Evolutionary conservation across 2,888 invertebrate genomes (phyloP).

Genomic region (Orthosia gracilis): DNA sequence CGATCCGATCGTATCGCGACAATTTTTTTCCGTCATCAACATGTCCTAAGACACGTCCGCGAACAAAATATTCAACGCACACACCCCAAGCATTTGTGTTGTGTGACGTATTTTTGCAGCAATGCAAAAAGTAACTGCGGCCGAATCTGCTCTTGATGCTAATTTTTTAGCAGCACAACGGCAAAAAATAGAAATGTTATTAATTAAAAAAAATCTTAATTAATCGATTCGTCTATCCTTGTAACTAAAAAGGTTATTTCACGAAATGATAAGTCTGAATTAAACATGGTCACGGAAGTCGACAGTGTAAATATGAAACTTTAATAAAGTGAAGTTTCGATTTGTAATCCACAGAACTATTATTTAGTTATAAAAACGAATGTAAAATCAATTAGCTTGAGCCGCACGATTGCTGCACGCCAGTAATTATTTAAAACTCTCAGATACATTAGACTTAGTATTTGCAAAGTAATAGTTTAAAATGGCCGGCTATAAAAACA

Average conservation of each 20-base stretch:
- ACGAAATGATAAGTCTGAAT: constrained; percentile 51
- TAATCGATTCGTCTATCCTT: constrained; percentile 65
- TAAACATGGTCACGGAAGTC: constrained; percentile 70
- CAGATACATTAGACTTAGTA: constrained; percentile 76
- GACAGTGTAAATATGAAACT: constrained; percentile 56
- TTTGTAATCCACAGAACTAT: constrained; percentile 64
- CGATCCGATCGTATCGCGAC: constrained; percentile 81
- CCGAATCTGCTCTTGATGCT: constrained; percentile 79
- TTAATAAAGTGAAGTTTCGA: constrained; percentile 55
- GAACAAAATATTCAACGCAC: constrained; percentile 88
- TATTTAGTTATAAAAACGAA: constrained; percentile 75
- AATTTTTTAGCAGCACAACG: constrained; percentile 69
- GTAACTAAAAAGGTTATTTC: constrained; percentile 47
- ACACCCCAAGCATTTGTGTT: constrained; percentile 73
- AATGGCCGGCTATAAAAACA: constrained; percentile 80
- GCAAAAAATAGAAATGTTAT: constrained; percentile 75
- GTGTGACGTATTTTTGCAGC: constrained; percentile 84
- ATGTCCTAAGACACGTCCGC: constrained; percentile 77
- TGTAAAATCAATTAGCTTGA: constrained; percentile 80
- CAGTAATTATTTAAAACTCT: constrained; percentile 79
- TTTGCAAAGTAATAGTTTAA: constrained; percentile 81
- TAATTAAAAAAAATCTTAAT: no score
- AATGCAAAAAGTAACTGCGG: constrained; percentile 82
- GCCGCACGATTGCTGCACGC: constrained; percentile 76
- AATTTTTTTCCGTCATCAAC: constrained; percentile 76